These are phyloP conservation scores for Idaea aversata DNA, from an alignment of 2,888 invertebrate species.

Conservation along the genomic window DNA sequence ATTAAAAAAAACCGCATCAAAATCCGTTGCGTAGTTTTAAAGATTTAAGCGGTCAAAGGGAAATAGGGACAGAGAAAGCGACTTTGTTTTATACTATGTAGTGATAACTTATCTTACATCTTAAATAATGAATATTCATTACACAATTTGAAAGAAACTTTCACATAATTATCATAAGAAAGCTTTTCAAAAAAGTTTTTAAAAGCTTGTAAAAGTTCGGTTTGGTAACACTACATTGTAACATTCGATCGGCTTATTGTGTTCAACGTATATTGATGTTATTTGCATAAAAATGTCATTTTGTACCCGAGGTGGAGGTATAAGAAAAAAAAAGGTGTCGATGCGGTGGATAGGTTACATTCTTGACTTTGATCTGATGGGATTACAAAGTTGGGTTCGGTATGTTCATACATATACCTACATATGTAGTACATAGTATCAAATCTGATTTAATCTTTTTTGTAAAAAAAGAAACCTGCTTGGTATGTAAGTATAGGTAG, in stretches of 20 bases:
- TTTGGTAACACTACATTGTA: slow-evolving; percentile 20
- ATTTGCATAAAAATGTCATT: slow-evolving; percentile 62
- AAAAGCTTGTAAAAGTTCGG: slow-evolving; percentile 36
- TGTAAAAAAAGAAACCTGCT: not conserved
- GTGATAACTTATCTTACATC: not conserved
- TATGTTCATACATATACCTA: slow-evolving; percentile 2
- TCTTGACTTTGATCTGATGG: slow-evolving; percentile 4
- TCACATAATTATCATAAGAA: slow-evolving; percentile 70
- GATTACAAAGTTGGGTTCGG: not conserved
- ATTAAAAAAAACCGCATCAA: too few relatives aligned
- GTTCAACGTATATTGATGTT: slow-evolving; percentile 41
- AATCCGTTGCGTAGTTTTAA: too few relatives aligned
- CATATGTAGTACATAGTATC: not conserved
- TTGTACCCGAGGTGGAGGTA: slow-evolving; percentile 34
- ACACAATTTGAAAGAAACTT: slow-evolving; percentile 37
- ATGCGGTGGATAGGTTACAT: slow-evolving; percentile 22
- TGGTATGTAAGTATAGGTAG: not conserved
- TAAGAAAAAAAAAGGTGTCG: slow-evolving; percentile 31
- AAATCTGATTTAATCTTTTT: not conserved
- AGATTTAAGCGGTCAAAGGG: too few relatives aligned
- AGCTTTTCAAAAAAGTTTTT: slow-evolving; percentile 36
- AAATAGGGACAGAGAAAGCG: too few relatives aligned
- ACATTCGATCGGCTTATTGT: slow-evolving; percentile 53
- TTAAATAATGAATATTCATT: not conserved
- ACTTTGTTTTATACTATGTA: too few relatives aligned